A percentile compares a stretch with the other conserved stretches of the same genome.
These are phyloP conservation scores for Rhea americana DNA, from an alignment of 2,113 vertebrate species.

Conservation along the genomic window DNA sequence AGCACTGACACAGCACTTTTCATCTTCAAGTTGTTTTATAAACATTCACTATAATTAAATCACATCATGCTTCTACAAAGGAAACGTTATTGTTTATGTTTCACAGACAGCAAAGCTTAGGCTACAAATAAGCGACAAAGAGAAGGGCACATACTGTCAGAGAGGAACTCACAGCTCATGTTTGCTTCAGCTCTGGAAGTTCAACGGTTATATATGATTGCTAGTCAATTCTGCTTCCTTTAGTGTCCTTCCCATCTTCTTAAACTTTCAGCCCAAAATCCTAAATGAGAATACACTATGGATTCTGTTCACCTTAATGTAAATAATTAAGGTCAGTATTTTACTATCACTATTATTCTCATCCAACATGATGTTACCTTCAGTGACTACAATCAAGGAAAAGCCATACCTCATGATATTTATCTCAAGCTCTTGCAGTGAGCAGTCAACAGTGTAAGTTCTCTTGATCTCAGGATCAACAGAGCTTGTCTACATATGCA, in stretches of 20 bases:
- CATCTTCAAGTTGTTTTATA: conserved; percentile 34
- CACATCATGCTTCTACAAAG: background rate
- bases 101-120: conserved; percentile 15
- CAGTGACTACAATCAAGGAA: background rate
- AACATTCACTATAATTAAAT: conserved; percentile 26
- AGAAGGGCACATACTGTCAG: conserved; percentile 8
- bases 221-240: background rate
- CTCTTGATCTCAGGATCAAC: background rate
- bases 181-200: background rate
- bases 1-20: background rate
- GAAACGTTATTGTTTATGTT: background rate
- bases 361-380: background rate
- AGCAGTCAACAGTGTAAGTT: background rate
- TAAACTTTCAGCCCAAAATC: background rate
- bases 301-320: background rate
- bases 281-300: background rate
- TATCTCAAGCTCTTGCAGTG: background rate
- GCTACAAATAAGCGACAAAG: background rate
- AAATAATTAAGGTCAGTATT: background rate
- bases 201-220: background rate
- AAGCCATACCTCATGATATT: background rate
- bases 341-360: background rate
- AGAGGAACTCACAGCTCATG: background rate
- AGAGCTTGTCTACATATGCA: background rate
- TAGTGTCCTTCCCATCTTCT: background rate